Evolutionary conservation across 2,797 vertebrate species (phyloP).

Genomic region (Malurus leucopterus): DNA sequence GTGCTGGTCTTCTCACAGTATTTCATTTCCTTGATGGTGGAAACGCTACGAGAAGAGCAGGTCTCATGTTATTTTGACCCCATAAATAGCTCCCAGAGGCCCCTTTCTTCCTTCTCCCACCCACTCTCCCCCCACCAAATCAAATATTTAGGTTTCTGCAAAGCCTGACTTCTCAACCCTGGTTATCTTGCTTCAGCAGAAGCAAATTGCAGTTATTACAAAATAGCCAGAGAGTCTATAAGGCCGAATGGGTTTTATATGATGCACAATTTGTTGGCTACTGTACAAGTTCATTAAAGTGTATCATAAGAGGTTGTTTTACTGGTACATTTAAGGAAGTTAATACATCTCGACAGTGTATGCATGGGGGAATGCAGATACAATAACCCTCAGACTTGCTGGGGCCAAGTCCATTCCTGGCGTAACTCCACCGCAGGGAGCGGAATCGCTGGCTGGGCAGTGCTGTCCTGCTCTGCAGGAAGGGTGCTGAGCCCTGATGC

Average conservation of each 20-base stretch:
- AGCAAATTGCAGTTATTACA: constrained; percentile 65
- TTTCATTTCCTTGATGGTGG: constrained; percentile 65
- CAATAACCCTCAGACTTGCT: constrained; percentile 64
- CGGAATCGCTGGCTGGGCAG: background rate
- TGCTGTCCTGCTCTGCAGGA: background rate
- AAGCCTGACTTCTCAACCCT: constrained; percentile 55
- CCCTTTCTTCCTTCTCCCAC: constrained; percentile 61
- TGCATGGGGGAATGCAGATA: constrained; percentile 58
- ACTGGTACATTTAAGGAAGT: constrained; percentile 66
- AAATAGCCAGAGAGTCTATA: constrained; percentile 61
- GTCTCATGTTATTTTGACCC: constrained; percentile 67
- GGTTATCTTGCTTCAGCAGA: constrained; percentile 65
- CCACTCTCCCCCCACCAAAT: constrained; percentile 47
- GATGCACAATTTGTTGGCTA: constrained; percentile 65
- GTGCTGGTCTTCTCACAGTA: constrained; percentile 66
- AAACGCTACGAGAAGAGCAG: constrained; percentile 59
- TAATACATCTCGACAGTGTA: constrained; percentile 63
- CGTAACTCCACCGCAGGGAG: background rate
- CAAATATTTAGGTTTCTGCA: constrained; percentile 68
- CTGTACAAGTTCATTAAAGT: constrained; percentile 66
- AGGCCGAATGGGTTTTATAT: constrained; percentile 59
- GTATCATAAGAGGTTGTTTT: constrained; percentile 65
- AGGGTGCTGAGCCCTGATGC: background rate
- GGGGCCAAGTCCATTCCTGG: constrained; percentile 50
- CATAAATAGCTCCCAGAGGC: constrained; percentile 62